Percentiles rank a stretch among this genome's conserved stretches.
phyloP scores from a whole-genome alignment of 2,797 vertebrate genomes.

The Furcifer pardalis region DNA sequence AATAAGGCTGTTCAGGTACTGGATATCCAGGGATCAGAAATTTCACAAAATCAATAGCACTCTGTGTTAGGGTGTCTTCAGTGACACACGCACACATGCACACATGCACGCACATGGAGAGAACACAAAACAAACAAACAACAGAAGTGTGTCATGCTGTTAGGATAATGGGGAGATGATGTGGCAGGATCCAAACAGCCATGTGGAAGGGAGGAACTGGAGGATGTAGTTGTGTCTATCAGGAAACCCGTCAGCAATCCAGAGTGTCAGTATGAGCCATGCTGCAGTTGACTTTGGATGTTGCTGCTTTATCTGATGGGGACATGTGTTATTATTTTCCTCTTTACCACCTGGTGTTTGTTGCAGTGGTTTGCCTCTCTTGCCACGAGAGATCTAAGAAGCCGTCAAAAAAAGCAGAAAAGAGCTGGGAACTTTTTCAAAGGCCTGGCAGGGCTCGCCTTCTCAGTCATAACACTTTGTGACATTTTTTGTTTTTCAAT shows the following conservation, averaged over 20 bases:
- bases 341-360: slow-evolving; percentile 74
- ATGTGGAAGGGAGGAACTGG: not conserved
- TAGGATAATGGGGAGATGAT: not conserved
- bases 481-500: slow-evolving; percentile 70
- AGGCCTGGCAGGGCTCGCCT: slow-evolving; percentile 68
- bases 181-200: not conserved
- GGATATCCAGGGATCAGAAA: no score
- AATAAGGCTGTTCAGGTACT: no score
- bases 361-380: slow-evolving; percentile 64
- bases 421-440: slow-evolving; percentile 72
- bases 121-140: not conserved
- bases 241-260: slow-evolving; percentile 23
- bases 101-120: no score
- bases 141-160: not conserved
- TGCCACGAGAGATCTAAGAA: slow-evolving; percentile 74
- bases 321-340: slow-evolving; percentile 58
- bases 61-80: no score
- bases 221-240: not conserved
- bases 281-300: slow-evolving; percentile 55
- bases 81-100: no score
- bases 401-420: slow-evolving; percentile 74
- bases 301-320: slow-evolving; percentile 54
- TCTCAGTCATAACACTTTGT: slow-evolving; percentile 71
- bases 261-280: slow-evolving; percentile 61
- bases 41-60: no score